Percentiles rank a stretch among this genome's conserved stretches.
Evolutionary conservation across 2,888 invertebrate species (phyloP).

Genomic region (Geophilus truncorum): DNA sequence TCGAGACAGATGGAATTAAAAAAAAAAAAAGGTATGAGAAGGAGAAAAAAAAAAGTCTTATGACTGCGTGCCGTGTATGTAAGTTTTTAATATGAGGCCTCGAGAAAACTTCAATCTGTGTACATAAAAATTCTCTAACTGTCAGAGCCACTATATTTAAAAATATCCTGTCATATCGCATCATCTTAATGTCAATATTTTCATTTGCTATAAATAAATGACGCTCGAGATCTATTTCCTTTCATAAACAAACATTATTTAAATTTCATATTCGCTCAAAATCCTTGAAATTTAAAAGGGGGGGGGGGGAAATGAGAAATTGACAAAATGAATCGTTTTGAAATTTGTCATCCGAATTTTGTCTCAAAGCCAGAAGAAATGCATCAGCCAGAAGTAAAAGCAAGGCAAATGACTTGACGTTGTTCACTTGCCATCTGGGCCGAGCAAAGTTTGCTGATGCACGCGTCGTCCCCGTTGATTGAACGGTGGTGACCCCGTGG

Average conservation of each 20-base stretch:
- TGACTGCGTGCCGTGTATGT: neutral
- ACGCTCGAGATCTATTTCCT: neutral
- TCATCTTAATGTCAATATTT: neutral
- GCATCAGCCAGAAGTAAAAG: neutral
- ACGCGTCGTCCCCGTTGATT: constrained; percentile 3
- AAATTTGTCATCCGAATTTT: neutral
- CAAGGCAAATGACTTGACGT: neutral
- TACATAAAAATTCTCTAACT: neutral
- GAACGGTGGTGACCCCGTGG: constrained; percentile 25
- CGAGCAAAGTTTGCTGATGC: constrained; percentile 18
- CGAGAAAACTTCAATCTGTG: neutral
- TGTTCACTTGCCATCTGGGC: neutral
- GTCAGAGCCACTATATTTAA: neutral
- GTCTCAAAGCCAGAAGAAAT: too few species aligned
- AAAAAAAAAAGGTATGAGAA: neutral
- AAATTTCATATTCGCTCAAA: neutral
- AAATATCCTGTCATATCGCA: neutral
- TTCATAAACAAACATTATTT: neutral
- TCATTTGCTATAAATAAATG: constrained; percentile 5
- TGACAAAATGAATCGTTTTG: neutral
- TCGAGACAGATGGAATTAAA: constrained; percentile 12
- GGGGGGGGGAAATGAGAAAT: too few species aligned
- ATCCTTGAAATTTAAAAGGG: neutral
- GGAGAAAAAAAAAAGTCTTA: too few species aligned
- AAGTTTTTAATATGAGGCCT: neutral